phyloP scores from a whole-genome alignment of 2,797 vertebrate genomes.

The Chelmon rostratus region DNA sequence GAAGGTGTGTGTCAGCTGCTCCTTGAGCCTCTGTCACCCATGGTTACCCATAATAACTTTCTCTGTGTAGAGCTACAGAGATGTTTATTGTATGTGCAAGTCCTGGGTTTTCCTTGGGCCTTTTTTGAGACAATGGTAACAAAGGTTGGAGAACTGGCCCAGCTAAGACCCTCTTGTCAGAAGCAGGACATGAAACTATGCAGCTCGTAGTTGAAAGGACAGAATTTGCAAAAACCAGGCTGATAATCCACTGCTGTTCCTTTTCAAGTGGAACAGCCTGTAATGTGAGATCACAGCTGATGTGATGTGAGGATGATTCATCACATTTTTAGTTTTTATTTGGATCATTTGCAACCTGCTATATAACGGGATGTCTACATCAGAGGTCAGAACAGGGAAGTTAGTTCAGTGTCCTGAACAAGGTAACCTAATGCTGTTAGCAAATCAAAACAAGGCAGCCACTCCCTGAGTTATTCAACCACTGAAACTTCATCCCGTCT shows the following conservation, averaged over 20 bases:
- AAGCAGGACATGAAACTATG: constrained; percentile 14
- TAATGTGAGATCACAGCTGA: constrained; percentile 18
- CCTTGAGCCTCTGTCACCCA: not conserved
- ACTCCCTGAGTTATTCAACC: constrained; percentile 6
- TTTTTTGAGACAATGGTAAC: no score
- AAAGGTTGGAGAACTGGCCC: no score
- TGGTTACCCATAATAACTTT: not conserved
- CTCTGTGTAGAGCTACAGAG: not conserved
- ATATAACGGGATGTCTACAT: not conserved
- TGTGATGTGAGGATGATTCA: not conserved
- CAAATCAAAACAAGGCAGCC: not conserved
- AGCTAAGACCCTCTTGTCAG: constrained; percentile 16
- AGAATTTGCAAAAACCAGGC: constrained; percentile 7
- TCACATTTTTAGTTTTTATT: constrained; percentile 6
- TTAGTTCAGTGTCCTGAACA: constrained; percentile 4
- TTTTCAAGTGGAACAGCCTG: constrained; percentile 19
- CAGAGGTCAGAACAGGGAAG: not conserved
- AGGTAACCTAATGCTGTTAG: not conserved
- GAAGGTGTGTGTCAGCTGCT: not conserved
- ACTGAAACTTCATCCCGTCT: not conserved
- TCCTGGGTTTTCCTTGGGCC: no score
- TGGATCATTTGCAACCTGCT: constrained; percentile 5
- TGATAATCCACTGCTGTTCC: constrained; percentile 1
- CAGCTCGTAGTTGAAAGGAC: constrained; percentile 15
- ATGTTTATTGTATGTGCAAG: not conserved